Percentiles rank a stretch among this genome's conserved stretches.
Evolutionary conservation across 2,113 vertebrate genomes (phyloP).

Genomic region (Oreochromis tanganicae): DNA sequence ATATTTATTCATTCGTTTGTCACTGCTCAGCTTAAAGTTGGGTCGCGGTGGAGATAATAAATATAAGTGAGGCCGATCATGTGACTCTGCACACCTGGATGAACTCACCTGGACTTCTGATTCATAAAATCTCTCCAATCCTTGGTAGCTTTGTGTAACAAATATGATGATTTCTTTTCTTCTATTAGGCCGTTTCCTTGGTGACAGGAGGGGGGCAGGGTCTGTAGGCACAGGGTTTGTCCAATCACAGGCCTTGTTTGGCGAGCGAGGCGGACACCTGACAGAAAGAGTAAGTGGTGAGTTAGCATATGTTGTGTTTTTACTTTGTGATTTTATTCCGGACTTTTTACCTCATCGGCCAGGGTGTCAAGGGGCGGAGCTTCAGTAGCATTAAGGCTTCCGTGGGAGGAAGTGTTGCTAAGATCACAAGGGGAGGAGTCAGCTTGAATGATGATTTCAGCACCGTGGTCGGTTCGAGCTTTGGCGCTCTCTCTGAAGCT

Average conservation of each 20-base stretch:
- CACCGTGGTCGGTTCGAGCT: constrained; percentile 91
- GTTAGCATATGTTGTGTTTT: not conserved
- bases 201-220: not conserved
- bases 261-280: constrained; percentile 86
- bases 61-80: not conserved
- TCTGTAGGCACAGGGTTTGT: not conserved
- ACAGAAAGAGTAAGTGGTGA: not conserved
- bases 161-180: constrained; percentile 58
- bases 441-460: constrained; percentile 77
- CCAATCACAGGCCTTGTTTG: constrained; percentile 92
- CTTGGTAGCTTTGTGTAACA: not conserved
- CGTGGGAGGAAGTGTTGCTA: constrained; percentile 89
- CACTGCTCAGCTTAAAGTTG: not conserved
- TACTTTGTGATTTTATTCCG: not conserved
- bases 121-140: constrained; percentile 3
- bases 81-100: not conserved
- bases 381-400: constrained; percentile 87
- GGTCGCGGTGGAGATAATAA: not conserved
- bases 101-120: not conserved
- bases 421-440: constrained; percentile 79
- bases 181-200: constrained; percentile 32
- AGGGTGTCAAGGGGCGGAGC: constrained; percentile 85
- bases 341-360: constrained; percentile 73
- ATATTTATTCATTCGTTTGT: not conserved
- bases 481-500: constrained; percentile 86